Percentiles rank a stretch among this genome's conserved stretches.
Evolutionary conservation across 2,888 invertebrate species (phyloP).

Genomic region (Monochamus alternatus): DNA sequence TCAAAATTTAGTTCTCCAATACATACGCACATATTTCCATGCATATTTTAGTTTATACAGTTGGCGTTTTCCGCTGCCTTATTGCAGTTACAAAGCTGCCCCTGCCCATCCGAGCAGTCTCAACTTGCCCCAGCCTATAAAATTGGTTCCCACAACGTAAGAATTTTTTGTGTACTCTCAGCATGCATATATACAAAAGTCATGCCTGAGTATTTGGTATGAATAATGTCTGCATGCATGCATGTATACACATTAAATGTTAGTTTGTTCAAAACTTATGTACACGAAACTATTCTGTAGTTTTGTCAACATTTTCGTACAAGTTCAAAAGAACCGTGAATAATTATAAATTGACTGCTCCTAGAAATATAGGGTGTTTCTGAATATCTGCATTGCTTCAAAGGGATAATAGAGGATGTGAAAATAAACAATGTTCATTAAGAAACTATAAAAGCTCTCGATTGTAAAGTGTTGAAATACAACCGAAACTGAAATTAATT

Average conservation of each 20-base stretch:
- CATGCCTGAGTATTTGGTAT: neutral
- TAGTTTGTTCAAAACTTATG: neutral
- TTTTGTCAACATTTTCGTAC: constrained; percentile 17
- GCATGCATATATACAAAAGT: constrained; percentile 13
- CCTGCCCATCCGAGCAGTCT: constrained; percentile 83
- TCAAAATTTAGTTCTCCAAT: constrained; percentile 23
- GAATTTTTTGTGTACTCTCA: constrained; percentile 64
- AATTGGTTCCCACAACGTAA: constrained; percentile 81
- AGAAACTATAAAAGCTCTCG: too few species aligned
- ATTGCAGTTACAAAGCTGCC: constrained; percentile 92
- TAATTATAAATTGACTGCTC: too few species aligned
- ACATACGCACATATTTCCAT: constrained; percentile 56
- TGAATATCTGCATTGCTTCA: too few species aligned
- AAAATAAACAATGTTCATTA: too few species aligned
- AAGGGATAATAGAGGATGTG: too few species aligned
- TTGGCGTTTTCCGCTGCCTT: constrained; percentile 97
- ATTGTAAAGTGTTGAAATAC: too few species aligned
- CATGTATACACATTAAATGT: constrained; percentile 10
- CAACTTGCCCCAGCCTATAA: constrained; percentile 85
- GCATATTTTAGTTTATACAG: constrained; percentile 88
- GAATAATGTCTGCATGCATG: constrained; percentile 14
- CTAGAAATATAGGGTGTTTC: too few species aligned
- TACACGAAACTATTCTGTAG: constrained; percentile 10
- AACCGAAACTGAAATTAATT: too few species aligned
- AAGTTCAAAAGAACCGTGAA: too few species aligned